Conservation (phyloP, 2,888 invertebrate genomes). For the Pteria penguin region DNA sequence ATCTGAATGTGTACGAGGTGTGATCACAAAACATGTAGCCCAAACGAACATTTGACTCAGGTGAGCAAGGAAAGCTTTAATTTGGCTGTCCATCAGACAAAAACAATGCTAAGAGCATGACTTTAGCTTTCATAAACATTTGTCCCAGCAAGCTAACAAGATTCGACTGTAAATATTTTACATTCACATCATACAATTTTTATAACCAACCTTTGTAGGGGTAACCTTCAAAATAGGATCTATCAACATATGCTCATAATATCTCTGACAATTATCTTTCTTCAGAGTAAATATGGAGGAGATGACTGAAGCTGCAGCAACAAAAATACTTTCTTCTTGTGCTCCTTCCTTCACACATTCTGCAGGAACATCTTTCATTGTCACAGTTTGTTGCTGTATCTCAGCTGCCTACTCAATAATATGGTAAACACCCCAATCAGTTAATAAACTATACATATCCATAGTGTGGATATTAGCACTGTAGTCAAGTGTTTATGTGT, state of each 20-base stretch:
- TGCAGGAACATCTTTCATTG: conserved; percentile 53
- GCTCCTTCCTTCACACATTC: conserved; percentile 51
- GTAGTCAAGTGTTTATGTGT: no score
- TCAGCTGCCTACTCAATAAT: conserved; percentile 54
- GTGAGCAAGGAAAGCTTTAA: no score
- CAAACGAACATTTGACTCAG: no score
- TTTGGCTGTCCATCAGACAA: no score
- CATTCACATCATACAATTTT: no score
- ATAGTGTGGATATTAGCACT: no score
- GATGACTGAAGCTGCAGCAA: conserved; percentile 28
- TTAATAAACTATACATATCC: no score
- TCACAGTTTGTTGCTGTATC: conserved; percentile 57
- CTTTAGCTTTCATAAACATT: not conserved
- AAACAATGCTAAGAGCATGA: no score
- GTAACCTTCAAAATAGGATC: conserved; percentile 68
- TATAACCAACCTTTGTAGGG: conserved; percentile 68
- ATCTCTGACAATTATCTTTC: conserved; percentile 64
- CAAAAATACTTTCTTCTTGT: conserved; percentile 34
- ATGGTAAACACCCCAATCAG: no score
- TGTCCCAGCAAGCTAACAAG: not conserved
- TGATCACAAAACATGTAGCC: no score
- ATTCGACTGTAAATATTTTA: not conserved
- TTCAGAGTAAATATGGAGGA: conserved; percentile 50
- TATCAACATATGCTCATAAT: conserved; percentile 64
- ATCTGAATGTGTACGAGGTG: no score